These are phyloP conservation scores for Mus minutoides DNA, from an alignment of 2,797 vertebrate species.

Conservation along the genomic window DNA sequence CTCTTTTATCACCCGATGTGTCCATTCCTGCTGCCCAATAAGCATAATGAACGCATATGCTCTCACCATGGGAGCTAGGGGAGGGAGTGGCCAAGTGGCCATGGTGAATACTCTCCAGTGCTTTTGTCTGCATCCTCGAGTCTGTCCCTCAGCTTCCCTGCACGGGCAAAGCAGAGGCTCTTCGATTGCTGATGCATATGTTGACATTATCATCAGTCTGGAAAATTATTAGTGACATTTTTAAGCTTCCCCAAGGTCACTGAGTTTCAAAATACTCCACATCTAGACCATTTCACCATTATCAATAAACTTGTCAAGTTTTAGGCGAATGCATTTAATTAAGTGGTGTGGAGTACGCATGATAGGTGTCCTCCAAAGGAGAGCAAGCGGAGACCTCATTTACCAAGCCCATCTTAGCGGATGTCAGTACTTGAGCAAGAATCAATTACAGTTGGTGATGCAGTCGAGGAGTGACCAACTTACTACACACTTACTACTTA, in stretches of 20 bases:
- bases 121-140: not conserved
- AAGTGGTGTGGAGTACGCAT: not conserved
- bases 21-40: not conserved
- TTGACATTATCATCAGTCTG: not conserved
- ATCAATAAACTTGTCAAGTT: constrained; percentile 16
- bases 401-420: not conserved
- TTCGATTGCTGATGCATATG: not conserved
- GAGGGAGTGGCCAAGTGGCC: not conserved
- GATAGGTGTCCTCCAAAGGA: not conserved
- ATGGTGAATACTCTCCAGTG: not conserved
- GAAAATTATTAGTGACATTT: not conserved
- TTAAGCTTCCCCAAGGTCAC: not conserved
- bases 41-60: not conserved
- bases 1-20: not conserved
- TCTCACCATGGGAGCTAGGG: not conserved
- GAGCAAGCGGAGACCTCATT: not conserved
- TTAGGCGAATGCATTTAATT: constrained; percentile 40
- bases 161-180: not conserved
- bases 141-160: not conserved
- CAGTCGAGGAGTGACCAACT: constrained; percentile 11
- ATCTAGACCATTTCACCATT: not conserved
- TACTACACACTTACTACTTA: too few relatives aligned
- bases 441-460: not conserved
- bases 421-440: not conserved
- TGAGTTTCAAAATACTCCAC: constrained; percentile 12